phyloP scores from a whole-genome alignment of 1,140 invertebrate genomes.

The Listronotus oregonensis region DNA sequence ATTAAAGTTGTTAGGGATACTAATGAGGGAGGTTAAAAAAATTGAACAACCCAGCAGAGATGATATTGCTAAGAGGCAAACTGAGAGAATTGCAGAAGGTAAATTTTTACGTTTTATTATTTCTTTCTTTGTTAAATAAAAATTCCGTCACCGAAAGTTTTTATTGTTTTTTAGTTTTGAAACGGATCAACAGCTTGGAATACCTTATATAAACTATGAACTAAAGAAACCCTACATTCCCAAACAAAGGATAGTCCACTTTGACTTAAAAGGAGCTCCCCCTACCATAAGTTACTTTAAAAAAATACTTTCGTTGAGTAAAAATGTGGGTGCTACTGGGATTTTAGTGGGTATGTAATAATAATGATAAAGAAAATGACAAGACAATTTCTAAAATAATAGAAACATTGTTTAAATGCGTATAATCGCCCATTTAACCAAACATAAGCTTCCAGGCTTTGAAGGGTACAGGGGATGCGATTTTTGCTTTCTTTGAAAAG shows the following conservation, averaged over 20 bases:
- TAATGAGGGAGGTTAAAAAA: constrained; percentile 19
- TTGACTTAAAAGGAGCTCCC: constrained; percentile 91
- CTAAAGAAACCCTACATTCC: constrained; percentile 54
- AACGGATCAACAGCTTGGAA: constrained; percentile 50
- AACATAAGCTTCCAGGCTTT: too few species aligned
- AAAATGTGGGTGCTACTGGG: constrained; percentile 81
- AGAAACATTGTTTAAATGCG: too few species aligned
- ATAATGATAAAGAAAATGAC: too few species aligned
- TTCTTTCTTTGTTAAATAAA: too few species aligned
- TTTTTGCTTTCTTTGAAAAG: too few species aligned
- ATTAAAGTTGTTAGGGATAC: constrained; percentile 1
- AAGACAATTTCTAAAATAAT: too few species aligned
- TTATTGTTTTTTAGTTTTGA: constrained; percentile 32
- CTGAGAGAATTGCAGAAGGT: constrained; percentile 21
- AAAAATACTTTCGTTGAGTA: constrained; percentile 75
- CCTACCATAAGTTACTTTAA: constrained; percentile 74
- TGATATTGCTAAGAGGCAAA: constrained; percentile 24
- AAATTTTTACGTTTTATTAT: neutral
- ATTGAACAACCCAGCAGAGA: constrained; percentile 33
- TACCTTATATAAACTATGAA: constrained; percentile 51
- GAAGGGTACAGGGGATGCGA: too few species aligned
- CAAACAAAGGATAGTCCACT: constrained; percentile 69
- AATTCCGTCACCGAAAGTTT: too few species aligned
- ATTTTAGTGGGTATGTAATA: constrained; percentile 50
- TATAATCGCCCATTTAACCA: too few species aligned